A percentile compares a stretch with the other conserved stretches of the same genome.
Evolutionary conservation across 2,888 invertebrate genomes (phyloP).

Genomic region (Boloria selene): DNA sequence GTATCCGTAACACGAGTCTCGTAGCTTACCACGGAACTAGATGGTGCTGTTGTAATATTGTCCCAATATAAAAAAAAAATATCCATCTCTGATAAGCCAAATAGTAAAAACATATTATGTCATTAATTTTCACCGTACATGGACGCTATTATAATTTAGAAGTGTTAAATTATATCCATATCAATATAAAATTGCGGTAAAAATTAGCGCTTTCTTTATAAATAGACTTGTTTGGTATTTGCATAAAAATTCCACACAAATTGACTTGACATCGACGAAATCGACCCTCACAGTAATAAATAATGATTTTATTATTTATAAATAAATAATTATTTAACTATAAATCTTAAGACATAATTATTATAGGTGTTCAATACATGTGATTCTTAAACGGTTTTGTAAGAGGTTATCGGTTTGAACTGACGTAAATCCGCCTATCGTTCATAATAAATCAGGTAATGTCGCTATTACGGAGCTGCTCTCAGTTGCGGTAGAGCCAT

Average conservation of each 20-base stretch:
- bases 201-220: conserved; percentile 2
- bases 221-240: conserved; percentile 12
- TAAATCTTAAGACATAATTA: conserved; percentile 16
- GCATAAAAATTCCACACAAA: conserved; percentile 12
- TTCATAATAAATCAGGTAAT: conserved; percentile 35
- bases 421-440: conserved; percentile 35
- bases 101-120: no score
- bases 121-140: no score
- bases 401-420: conserved; percentile 32
- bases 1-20: no score
- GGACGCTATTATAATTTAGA: no score
- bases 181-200: not conserved
- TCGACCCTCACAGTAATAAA: conserved; percentile 1
- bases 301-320: conserved; percentile 16
- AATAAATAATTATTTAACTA: conserved; percentile 20
- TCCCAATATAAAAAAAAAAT: no score
- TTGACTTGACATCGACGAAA: conserved; percentile 1
- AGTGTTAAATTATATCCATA: not conserved
- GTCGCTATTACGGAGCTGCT: conserved; percentile 29
- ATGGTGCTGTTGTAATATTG: no score
- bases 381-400: conserved; percentile 23
- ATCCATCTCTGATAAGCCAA: no score
- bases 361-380: conserved; percentile 18
- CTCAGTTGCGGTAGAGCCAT: conserved; percentile 33
- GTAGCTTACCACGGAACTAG: no score